A percentile compares a stretch with the other conserved stretches of the same genome.
Evolutionary conservation across 2,113 vertebrate species (phyloP).

Genomic region (Arenaria interpres): DNA sequence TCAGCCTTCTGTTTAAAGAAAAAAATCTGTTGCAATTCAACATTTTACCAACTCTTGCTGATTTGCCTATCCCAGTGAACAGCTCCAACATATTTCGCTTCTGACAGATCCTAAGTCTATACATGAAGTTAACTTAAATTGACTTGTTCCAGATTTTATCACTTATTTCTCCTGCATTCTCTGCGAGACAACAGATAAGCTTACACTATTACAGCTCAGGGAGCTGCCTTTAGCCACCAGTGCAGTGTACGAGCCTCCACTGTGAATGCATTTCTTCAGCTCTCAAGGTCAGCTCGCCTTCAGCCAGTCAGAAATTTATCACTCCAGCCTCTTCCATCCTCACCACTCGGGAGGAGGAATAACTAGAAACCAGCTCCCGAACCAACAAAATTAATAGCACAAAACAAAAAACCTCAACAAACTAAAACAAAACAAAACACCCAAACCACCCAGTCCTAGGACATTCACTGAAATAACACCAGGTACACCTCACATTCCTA

Average conservation of each 20-base stretch:
- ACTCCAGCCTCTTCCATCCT: background rate
- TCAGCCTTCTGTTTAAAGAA: background rate
- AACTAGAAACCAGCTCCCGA: background rate
- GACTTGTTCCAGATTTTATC: background rate
- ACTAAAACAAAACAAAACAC: background rate
- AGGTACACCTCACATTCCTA: accelerated
- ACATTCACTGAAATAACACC: too few relatives aligned
- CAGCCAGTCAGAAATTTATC: accelerated
- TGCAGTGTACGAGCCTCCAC: accelerated
- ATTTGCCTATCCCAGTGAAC: background rate
- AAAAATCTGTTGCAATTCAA: accelerated
- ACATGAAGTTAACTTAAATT: background rate
- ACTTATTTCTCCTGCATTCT: accelerated
- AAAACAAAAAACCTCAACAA: background rate
- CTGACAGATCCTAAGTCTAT: accelerated
- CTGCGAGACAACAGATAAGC: accelerated
- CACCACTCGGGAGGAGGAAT: accelerated
- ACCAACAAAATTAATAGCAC: accelerated
- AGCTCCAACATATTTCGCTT: accelerated
- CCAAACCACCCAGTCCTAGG: background rate
- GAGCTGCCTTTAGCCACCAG: background rate
- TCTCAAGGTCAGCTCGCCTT: accelerated
- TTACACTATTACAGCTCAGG: accelerated
- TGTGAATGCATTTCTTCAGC: accelerated
- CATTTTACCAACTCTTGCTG: background rate